These are phyloP conservation scores for Artibeus lituratus DNA, from an alignment of 2,797 vertebrate genomes.

Conservation along the genomic window DNA sequence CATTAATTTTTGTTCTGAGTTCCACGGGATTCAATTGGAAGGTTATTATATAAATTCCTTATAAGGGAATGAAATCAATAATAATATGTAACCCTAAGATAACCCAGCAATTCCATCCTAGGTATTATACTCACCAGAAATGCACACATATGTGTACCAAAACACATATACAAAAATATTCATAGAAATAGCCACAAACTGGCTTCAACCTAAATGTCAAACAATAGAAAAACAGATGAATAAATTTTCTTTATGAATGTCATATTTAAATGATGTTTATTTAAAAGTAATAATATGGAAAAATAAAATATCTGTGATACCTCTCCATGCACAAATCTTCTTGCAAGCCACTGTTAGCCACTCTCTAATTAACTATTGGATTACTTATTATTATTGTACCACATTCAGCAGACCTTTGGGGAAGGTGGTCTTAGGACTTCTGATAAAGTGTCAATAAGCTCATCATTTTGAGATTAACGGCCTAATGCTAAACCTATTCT, in stretches of 20 bases:
- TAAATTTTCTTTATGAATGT: neutral
- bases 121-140: neutral
- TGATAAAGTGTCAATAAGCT: neutral
- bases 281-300: neutral
- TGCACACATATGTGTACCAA: neutral
- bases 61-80: neutral
- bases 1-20: conserved; percentile 22
- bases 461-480: neutral
- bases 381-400: neutral
- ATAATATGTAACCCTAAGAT: neutral
- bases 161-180: neutral
- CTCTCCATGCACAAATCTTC: neutral
- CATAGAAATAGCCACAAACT: neutral
- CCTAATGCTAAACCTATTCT: neutral
- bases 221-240: neutral
- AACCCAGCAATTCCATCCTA: neutral
- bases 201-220: neutral
- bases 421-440: neutral
- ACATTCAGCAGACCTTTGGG: neutral
- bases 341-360: neutral
- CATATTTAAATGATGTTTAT: conserved; percentile 1
- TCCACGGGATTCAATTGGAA: neutral
- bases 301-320: neutral
- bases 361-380: neutral
- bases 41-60: neutral